Conservation (phyloP, 92 coral and sea anemone species). For the Umimayanthus chanpuru region DNA sequence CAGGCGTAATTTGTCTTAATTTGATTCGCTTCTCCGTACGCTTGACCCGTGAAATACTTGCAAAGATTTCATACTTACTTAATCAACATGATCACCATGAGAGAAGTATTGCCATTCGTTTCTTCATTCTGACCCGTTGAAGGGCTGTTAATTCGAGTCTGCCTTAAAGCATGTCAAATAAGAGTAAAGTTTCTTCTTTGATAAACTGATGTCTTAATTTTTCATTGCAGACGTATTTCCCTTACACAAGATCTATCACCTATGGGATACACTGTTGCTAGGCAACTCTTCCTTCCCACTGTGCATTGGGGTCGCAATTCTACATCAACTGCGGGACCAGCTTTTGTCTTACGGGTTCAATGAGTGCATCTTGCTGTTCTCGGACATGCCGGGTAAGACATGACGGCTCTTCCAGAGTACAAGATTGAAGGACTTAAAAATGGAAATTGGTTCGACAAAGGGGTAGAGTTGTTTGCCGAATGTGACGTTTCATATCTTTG, state of each 20-base stretch:
- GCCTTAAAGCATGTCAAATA: not conserved
- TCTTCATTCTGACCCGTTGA: too few species aligned
- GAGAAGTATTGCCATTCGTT: too few species aligned
- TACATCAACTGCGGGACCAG: slow-evolving; percentile 95
- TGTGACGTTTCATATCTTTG: too few species aligned
- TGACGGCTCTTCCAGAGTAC: not conserved
- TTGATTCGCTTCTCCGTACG: too few species aligned
- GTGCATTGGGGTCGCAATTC: slow-evolving; percentile 96
- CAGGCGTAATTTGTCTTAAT: too few species aligned
- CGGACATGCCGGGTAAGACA: slow-evolving; percentile 94
- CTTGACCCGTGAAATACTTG: too few species aligned
- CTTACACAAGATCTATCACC: slow-evolving; percentile 89
- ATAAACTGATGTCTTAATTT: not conserved
- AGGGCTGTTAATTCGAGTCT: too few species aligned
- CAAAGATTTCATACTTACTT: too few species aligned
- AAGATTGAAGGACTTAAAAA: too few species aligned
- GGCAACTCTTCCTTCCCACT: slow-evolving; percentile 99
- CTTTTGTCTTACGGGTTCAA: slow-evolving; percentile 95
- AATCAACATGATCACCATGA: too few species aligned
- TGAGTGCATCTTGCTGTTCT: slow-evolving; percentile 94
- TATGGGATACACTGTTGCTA: slow-evolving; percentile 96
- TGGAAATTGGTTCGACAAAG: too few species aligned
- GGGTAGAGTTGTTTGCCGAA: too few species aligned
- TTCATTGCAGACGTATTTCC: slow-evolving; percentile 87
- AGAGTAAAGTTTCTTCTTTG: not conserved